phyloP scores from a whole-genome alignment of 2,888 invertebrate genomes.

The Euclidia mi region DNA sequence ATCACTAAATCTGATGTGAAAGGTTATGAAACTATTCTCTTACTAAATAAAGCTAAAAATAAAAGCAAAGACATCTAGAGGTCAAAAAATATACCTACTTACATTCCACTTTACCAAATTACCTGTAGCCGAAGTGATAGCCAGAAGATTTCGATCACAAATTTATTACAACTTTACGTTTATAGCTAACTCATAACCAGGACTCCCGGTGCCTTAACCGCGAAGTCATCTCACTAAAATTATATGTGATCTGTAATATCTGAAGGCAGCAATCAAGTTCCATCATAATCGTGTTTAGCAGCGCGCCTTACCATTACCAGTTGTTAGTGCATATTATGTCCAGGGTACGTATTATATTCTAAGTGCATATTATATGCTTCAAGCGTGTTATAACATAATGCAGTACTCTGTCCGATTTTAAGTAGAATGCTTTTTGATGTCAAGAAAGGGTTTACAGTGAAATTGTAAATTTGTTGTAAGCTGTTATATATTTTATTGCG shows the following conservation, averaged over 20 bases:
- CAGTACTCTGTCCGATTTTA: conserved; percentile 13
- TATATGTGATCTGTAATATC: conserved; percentile 55
- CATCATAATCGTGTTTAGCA: conserved; percentile 62
- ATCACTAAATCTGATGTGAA: too few relatives aligned
- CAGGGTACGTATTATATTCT: conserved; percentile 43
- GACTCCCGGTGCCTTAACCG: conserved; percentile 19
- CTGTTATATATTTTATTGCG: too few relatives aligned
- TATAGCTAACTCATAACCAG: neutral
- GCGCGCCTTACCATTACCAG: conserved; percentile 52
- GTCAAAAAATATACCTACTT: too few relatives aligned
- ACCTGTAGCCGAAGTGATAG: too few relatives aligned
- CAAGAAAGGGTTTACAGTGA: too few relatives aligned
- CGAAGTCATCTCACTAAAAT: conserved; percentile 41
- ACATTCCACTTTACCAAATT: too few relatives aligned
- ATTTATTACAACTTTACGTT: neutral
- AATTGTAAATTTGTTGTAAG: too few relatives aligned
- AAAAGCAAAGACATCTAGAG: too few relatives aligned
- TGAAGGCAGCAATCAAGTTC: conserved; percentile 52
- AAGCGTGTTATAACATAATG: conserved; percentile 17
- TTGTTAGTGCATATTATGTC: conserved; percentile 56
- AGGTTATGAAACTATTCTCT: too few relatives aligned
- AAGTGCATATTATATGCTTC: conserved; percentile 37
- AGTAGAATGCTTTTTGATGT: neutral
- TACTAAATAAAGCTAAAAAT: too few relatives aligned
- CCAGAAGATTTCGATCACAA: too few relatives aligned